Percentiles rank a stretch among this genome's conserved stretches.
Evolutionary conservation across 2,888 invertebrate genomes (phyloP).

Genomic region (Protophormia terraenovae): DNA sequence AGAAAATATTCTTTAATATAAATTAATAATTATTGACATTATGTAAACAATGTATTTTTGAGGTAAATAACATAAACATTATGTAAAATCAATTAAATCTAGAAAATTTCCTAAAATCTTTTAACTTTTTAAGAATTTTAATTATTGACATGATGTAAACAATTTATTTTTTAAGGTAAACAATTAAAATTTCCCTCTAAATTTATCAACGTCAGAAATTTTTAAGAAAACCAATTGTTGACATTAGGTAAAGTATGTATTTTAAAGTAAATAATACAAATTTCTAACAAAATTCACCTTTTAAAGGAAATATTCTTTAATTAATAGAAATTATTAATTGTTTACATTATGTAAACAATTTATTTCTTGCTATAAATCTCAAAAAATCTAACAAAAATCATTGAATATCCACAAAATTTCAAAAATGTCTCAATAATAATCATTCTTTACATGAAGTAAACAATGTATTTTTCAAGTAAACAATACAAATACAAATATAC

Average conservation of each 20-base stretch:
- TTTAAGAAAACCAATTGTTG: too few relatives aligned
- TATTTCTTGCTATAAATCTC: too few relatives aligned
- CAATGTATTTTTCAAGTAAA: neutral
- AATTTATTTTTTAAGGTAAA: too few relatives aligned
- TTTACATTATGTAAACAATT: neutral
- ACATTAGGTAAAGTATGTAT: neutral
- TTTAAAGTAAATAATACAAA: neutral
- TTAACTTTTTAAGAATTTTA: neutral
- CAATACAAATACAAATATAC: too few relatives aligned
- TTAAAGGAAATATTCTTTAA: neutral
- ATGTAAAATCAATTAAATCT: too few relatives aligned
- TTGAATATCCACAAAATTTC: too few relatives aligned
- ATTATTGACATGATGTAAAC: neutral
- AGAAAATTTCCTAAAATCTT: too few relatives aligned
- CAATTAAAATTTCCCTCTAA: too few relatives aligned
- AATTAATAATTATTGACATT: too few relatives aligned
- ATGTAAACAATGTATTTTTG: neutral
- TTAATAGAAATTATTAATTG: neutral
- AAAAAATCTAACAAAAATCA: too few relatives aligned
- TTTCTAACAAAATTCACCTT: neutral
- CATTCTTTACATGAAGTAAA: neutral
- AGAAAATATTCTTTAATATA: neutral
- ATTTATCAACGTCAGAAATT: neutral
- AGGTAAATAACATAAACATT: neutral
- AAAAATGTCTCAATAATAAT: neutral